Evolutionary conservation across 1,140 invertebrate species (phyloP).

Genomic region (Pogonognathellus flavescens): DNA sequence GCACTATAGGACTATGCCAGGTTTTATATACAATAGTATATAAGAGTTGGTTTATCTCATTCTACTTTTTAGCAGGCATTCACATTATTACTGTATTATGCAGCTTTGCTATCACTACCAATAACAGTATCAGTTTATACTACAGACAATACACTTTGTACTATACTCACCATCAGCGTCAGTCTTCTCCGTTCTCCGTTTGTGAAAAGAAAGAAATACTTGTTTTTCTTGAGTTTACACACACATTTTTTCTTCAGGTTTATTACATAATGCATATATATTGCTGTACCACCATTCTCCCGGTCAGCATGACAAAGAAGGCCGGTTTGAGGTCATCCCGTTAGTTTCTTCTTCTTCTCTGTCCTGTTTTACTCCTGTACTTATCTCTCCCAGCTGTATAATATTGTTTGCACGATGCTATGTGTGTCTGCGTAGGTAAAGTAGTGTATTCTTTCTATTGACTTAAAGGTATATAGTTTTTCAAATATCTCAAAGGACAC

Average conservation of each 20-base stretch:
- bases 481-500: no score
- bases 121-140: neutral
- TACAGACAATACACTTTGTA: neutral
- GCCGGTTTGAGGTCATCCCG: slow-evolving; percentile 46
- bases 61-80: neutral
- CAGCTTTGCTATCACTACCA: neutral
- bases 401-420: neutral
- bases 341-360: slow-evolving; percentile 38
- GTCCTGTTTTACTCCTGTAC: neutral
- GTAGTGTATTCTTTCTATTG: neutral
- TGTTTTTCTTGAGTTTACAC: slow-evolving; percentile 36
- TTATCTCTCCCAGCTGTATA: neutral
- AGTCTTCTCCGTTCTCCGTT: no score
- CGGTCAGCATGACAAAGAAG: slow-evolving; percentile 40
- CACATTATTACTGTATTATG: slow-evolving; percentile 1
- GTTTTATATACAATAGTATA: no score
- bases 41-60: neutral
- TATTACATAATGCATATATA: neutral
- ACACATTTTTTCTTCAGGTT: slow-evolving; percentile 11
- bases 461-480: no score
- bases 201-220: slow-evolving; percentile 30
- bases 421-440: neutral
- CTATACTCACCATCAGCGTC: no score
- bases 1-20: no score
- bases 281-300: slow-evolving; percentile 7